Conservation (phyloP, 2,113 vertebrate genomes). For the Tetraodon nigroviridis region DNA sequence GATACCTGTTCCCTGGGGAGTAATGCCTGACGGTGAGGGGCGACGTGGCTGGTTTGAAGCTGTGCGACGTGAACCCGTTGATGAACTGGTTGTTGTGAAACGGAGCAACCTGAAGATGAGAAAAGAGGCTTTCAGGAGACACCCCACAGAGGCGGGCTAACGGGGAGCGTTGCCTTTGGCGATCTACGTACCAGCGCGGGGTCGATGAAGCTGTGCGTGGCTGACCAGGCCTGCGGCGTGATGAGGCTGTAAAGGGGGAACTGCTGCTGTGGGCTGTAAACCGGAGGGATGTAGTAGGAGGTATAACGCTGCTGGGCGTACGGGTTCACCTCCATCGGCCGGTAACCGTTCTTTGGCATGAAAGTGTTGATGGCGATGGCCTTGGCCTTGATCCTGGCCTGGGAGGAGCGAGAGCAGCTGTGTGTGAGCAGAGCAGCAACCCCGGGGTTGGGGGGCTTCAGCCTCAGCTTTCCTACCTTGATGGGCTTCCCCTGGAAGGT, state of each 20-base stretch:
- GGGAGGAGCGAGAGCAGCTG: neutral
- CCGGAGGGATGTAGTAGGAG: constrained; percentile 93
- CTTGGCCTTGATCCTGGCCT: constrained; percentile 99
- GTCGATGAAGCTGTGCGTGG: constrained; percentile 93
- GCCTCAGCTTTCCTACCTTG: constrained; percentile 56
- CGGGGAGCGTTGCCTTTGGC: too few relatives aligned
- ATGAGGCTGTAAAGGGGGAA: constrained; percentile 94
- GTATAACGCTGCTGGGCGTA: constrained; percentile 93
- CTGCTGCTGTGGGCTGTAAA: constrained; percentile 95
- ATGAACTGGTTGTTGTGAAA: constrained; percentile 96
- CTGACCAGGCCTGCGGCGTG: constrained; percentile 91
- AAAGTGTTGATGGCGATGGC: constrained; percentile 99
- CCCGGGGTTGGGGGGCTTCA: neutral
- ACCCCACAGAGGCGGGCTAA: too few relatives aligned
- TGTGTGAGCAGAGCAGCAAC: too few relatives aligned
- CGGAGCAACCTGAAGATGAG: constrained; percentile 81
- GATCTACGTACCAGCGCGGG: constrained; percentile 82
- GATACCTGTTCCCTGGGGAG: constrained; percentile 87
- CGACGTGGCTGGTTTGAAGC: constrained; percentile 90
- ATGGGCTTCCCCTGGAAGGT: constrained; percentile 91
- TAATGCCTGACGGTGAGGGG: constrained; percentile 88
- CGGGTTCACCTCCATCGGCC: constrained; percentile 91
- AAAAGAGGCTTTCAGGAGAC: neutral
- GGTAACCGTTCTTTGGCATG: constrained; percentile 99
- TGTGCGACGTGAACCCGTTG: constrained; percentile 91